These are phyloP conservation scores for Cyphomyrmex costatus DNA, from an alignment of 1,140 invertebrate species.

Conservation along the genomic window DNA sequence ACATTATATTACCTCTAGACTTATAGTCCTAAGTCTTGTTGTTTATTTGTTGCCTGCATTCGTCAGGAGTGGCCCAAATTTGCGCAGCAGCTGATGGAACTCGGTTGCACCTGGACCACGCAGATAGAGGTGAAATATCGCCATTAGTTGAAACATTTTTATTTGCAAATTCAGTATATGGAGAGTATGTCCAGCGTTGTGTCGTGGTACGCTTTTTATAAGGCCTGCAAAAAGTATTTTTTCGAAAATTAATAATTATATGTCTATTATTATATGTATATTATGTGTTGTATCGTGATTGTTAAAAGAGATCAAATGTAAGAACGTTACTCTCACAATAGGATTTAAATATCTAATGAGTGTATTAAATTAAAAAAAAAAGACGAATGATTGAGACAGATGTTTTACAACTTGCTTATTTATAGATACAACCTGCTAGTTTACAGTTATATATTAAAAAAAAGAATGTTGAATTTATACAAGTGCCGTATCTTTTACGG, in stretches of 20 bases:
- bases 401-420: neutral
- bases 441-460: neutral
- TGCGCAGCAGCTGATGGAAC: slow-evolving; percentile 93
- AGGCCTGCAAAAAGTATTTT: neutral
- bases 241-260: slow-evolving; percentile 17
- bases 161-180: slow-evolving; percentile 16
- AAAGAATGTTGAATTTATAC: neutral
- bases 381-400: neutral
- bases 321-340: neutral
- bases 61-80: slow-evolving; percentile 92
- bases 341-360: neutral
- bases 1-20: slow-evolving; percentile 39
- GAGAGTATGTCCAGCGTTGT: neutral
- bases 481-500: slow-evolving; percentile 13
- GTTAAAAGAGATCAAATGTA: neutral
- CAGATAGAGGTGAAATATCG: slow-evolving; percentile 90
- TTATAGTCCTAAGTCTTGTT: slow-evolving; percentile 73
- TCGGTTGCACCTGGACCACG: slow-evolving; percentile 91
- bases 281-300: neutral
- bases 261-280: neutral
- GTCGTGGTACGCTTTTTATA: neutral
- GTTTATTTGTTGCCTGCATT: slow-evolving; percentile 86
- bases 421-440: no score
- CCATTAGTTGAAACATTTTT: slow-evolving; percentile 62
- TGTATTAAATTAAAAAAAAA: no score